Percentiles rank a stretch among this genome's conserved stretches.
Evolutionary conservation across 1,140 invertebrate genomes (phyloP).

Genomic region (Pseudomyrmex cubaensis): DNA sequence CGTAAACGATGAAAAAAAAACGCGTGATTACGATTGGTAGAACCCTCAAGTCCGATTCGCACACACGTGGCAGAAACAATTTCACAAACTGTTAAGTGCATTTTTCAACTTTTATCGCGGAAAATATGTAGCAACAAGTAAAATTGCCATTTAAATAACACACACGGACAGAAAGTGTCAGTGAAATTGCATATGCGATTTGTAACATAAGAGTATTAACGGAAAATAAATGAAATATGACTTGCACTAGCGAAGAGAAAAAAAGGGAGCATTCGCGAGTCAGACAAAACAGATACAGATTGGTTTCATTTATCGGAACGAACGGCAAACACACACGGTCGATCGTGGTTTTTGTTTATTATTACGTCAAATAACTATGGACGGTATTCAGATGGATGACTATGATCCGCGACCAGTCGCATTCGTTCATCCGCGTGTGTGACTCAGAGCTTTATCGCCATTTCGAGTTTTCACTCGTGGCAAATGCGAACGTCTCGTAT

Average conservation of each 20-base stretch:
- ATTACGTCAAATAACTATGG: neutral
- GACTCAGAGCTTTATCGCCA: conserved; percentile 35
- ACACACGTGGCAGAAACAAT: neutral
- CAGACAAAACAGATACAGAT: neutral
- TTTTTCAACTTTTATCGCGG: neutral
- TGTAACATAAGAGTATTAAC: neutral
- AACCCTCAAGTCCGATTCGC: neutral
- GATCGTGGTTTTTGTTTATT: neutral
- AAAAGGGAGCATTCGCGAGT: neutral
- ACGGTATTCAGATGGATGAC: neutral
- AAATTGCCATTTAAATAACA: neutral
- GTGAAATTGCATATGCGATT: neutral
- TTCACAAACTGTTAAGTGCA: neutral
- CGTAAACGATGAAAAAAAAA: too few species aligned
- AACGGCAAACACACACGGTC: neutral
- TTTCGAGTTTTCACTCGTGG: conserved; percentile 48
- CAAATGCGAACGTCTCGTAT: neutral
- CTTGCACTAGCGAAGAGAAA: too few species aligned
- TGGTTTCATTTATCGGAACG: neutral
- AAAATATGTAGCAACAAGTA: conserved; percentile 20
- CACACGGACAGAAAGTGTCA: neutral
- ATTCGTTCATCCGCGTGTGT: neutral
- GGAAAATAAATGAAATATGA: neutral
- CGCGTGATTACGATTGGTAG: neutral
- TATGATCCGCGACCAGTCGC: neutral